Evolutionary conservation across 2,797 vertebrate genomes (phyloP).

Genomic region (Artibeus jamaicensis): DNA sequence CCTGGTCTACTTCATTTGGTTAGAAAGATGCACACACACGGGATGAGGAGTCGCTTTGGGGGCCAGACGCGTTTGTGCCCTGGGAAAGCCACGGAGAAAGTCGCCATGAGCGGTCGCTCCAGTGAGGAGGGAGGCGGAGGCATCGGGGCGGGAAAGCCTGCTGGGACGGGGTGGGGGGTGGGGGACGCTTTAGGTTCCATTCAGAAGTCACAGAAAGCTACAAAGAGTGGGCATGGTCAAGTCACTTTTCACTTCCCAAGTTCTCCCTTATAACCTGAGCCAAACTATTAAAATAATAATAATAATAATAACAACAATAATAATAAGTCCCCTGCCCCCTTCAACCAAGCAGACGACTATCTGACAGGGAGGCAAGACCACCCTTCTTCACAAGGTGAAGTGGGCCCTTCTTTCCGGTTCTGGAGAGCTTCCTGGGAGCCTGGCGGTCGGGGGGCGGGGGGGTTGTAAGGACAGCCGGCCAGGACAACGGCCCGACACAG

Average conservation of each 20-base stretch:
- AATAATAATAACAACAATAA: background rate
- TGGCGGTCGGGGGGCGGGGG: background rate
- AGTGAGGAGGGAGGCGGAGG: background rate
- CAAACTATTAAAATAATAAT: conserved; percentile 38
- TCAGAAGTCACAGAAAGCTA: conserved; percentile 55
- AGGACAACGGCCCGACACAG: background rate
- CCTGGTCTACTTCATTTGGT: conserved; percentile 79
- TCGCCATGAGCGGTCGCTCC: conserved; percentile 38
- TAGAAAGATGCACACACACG: conserved; percentile 69
- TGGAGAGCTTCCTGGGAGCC: background rate
- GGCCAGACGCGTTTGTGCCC: conserved; percentile 75
- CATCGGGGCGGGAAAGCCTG: background rate
- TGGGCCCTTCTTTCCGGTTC: background rate
- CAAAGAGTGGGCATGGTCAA: conserved; percentile 46
- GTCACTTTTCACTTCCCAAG: conserved; percentile 60
- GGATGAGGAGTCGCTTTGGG: conserved; percentile 76
- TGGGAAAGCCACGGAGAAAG: conserved; percentile 72
- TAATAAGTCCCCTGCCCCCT: background rate
- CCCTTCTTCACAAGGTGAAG: background rate
- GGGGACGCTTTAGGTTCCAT: conserved; percentile 34
- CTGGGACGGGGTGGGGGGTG: conserved; percentile 37
- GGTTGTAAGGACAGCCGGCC: background rate
- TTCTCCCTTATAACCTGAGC: conserved; percentile 67
- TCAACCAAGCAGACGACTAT: background rate
- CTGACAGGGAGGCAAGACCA: background rate